Conservation (phyloP, 2,797 vertebrate genomes). For the Crocodylus rhombifer region DNA sequence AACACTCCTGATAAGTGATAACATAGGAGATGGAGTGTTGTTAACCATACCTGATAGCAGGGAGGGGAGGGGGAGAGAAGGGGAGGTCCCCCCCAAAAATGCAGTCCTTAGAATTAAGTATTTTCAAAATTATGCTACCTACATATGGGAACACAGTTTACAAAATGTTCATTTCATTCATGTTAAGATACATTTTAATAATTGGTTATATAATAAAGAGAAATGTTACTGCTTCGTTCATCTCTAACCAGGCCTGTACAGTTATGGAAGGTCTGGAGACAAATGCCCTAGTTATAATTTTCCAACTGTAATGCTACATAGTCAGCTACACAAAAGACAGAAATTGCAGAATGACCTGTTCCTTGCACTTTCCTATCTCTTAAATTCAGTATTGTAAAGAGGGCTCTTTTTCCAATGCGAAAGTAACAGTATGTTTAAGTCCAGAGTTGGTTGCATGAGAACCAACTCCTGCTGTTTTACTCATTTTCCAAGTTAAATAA, state of each 20-base stretch:
- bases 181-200: conserved; percentile 32
- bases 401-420: conserved; percentile 1
- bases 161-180: conserved; percentile 16
- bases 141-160: conserved; percentile 13
- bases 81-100: conserved; percentile 10
- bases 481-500: conserved; percentile 15
- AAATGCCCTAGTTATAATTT: conserved; percentile 22
- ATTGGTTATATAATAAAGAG: conserved; percentile 33
- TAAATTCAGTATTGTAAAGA: conserved; percentile 31
- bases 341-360: conserved; percentile 37
- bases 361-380: conserved; percentile 39
- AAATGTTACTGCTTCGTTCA: conserved; percentile 11
- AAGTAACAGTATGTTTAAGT: conserved; percentile 3
- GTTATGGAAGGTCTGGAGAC: conserved; percentile 22
- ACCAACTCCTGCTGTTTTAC: conserved; percentile 23
- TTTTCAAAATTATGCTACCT: conserved; percentile 2
- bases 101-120: conserved; percentile 19
- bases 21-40: neutral
- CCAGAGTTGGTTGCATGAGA: neutral
- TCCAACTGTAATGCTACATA: conserved; percentile 25
- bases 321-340: conserved; percentile 18
- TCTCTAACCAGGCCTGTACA: neutral
- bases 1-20: neutral
- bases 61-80: too few species aligned
- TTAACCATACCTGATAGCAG: neutral